A percentile compares a stretch with the other conserved stretches of the same genome.
phyloP scores from a whole-genome alignment of 2,797 vertebrate genomes.

The Heteromormyrus szaboi region DNA sequence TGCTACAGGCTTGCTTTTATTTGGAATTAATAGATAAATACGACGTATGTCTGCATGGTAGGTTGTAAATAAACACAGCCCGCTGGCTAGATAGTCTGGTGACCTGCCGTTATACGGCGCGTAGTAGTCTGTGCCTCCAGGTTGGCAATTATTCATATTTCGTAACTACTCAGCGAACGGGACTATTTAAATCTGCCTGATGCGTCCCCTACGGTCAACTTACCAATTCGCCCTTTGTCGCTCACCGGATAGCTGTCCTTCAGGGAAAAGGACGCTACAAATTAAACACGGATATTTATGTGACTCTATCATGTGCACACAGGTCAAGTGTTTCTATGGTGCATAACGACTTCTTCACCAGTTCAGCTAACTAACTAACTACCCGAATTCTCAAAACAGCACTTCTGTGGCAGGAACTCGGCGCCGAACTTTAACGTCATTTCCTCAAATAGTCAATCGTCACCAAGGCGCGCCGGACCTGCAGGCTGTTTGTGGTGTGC shows the following conservation, averaged over 20 bases:
- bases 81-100: background rate
- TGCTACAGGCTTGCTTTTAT: background rate
- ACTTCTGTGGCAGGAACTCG: background rate
- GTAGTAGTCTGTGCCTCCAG: background rate
- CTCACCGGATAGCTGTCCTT: background rate
- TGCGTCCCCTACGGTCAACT: background rate
- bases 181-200: background rate
- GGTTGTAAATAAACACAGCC: background rate
- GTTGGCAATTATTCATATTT: background rate
- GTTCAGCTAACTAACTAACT: background rate
- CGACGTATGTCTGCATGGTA: background rate
- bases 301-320: constrained; percentile 1
- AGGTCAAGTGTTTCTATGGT: background rate
- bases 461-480: background rate
- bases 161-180: background rate
- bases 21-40: background rate
- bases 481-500: background rate
- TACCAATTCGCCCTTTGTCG: constrained; percentile 10
- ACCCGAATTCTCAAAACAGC: background rate
- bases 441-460: background rate
- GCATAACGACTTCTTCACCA: background rate
- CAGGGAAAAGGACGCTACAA: background rate
- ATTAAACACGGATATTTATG: background rate
- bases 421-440: background rate
- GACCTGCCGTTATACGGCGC: background rate